Conservation (phyloP, 2,113 vertebrate genomes). For the Cyrtonyx montezumae region DNA sequence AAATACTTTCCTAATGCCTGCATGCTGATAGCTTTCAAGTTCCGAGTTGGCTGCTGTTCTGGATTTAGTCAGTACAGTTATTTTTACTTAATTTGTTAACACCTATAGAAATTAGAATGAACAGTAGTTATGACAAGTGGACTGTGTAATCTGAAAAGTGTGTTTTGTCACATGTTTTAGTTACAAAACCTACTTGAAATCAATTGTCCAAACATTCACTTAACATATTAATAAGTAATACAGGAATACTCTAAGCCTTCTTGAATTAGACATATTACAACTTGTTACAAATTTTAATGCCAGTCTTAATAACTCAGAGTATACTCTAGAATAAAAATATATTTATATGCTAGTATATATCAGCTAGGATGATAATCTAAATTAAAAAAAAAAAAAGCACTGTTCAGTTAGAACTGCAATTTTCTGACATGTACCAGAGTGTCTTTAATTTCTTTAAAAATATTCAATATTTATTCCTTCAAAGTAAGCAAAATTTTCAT, state of each 20-base stretch:
- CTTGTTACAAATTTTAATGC: slow-evolving; percentile 61
- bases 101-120: slow-evolving; percentile 29
- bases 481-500: background rate
- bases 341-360: slow-evolving; percentile 7
- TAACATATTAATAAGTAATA: slow-evolving; percentile 71
- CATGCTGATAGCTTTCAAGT: background rate
- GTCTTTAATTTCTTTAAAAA: background rate
- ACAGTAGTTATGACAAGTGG: slow-evolving; percentile 43
- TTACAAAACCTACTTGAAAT: slow-evolving; percentile 55
- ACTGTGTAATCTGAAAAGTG: slow-evolving; percentile 59
- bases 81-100: slow-evolving; percentile 44
- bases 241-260: slow-evolving; percentile 50
- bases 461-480: background rate
- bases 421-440: background rate
- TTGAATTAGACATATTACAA: slow-evolving; percentile 68
- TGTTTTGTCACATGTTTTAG: slow-evolving; percentile 64
- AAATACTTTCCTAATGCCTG: background rate
- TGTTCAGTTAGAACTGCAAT: background rate
- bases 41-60: background rate
- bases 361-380: background rate
- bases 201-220: slow-evolving; percentile 67
- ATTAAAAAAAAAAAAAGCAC: background rate
- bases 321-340: slow-evolving; percentile 27
- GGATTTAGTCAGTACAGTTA: background rate
- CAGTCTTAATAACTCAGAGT: slow-evolving; percentile 66